Base-by-base conservation (phyloP, 2,113 vertebrate genomes). In the Clupea harengus region DNA sequence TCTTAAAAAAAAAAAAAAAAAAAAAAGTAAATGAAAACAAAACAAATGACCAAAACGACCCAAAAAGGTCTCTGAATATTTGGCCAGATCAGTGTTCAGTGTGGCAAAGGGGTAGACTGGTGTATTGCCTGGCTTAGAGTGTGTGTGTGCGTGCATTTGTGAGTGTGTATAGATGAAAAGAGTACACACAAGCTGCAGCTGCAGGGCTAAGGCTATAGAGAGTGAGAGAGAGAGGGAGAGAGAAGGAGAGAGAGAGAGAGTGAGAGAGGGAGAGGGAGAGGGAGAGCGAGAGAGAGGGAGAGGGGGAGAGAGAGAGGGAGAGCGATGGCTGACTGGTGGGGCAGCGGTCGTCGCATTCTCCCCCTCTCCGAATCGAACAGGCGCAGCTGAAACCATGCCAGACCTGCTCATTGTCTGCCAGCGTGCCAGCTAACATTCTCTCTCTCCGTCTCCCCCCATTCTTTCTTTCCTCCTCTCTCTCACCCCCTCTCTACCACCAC, bases 61-160 rank as follows among this genome's bases (percentile, higher is more conserved):
- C 72, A 78, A 78, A 78, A 78, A 78, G 72, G 72, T 32, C 72
- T 78, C 28, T 78, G 72, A 78, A 78, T 78, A 78, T 78, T 78
- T 39, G 72, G 4, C 72, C 72, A 13, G 25, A 78, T 78, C 72
- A 78, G 72, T 28, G 72, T 32, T 39, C 32, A 17, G 72, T 78
- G 72, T 39, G 72, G 28, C 72, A 78, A 32, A 78, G 72, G 25
- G 3, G 72, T 78, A 32, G 39, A 39, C 39, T 39, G 72, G 39
- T 78, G 67, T 47, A 5, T 78, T 28, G 72, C 5, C 13, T 15
- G 67, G 67, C 39, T 28, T 78, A 39, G 49, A 45, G 50, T 64
- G 50, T 47, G 10, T 20, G 60, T 3, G 81, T 28, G 50, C 11
- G 52, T 54, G 52, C 17, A 3, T 54, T 54, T 15, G 13, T 83